Evolutionary conservation across 1,140 invertebrate species (phyloP), one percentile per base, ranked within the genome.

Genomic region (Coenobita brevimanus): DNA sequence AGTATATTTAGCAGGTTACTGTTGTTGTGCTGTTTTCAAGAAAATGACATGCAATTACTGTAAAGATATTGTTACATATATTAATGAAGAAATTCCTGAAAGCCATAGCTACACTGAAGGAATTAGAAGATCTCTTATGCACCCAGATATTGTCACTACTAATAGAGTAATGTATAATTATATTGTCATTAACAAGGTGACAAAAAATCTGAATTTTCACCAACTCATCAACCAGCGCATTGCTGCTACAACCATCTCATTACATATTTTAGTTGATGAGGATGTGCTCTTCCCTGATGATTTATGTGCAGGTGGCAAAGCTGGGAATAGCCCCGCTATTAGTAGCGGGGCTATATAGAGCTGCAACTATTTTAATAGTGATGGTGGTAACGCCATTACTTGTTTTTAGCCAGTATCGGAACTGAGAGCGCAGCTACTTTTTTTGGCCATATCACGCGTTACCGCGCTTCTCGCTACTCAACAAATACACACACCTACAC

Each of bases 21-120:
- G 73, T n/a, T 76, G 73, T 43, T 76, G 46, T 76, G 73, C 41
- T 13, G 73, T 43, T 43, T 76, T 76, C n/a, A 41, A 76, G n/a
- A 76, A 76, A 76, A 76, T 76, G 33, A 76, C 38, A 3, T 76
- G 41, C n/a, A 24, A 41, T 41, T 43, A n/a, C n/a, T 76, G 73
- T n/a, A 76, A 76, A 24, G 73, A 46, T 43, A 3, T 76, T 1
- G 10, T 76, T 13, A 76, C 73, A 76, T 76, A 10, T n/a, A 76
- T 24, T n/a, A 76, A 30, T 33, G 30, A 76, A 43, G n/a, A 76
- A 41, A 41, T 38, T 8, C 73, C 33, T 76, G 73, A 76, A 43
- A 75, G n/a, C 3, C n/a, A 76, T 46, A 41, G n/a, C 10, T 76
- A 76, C 24, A 43, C n/a, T 43, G 73, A 41, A 8, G 73, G 73